A percentile compares a stretch with the other conserved stretches of the same genome.
phyloP scores from a whole-genome alignment of 2,113 vertebrate species.

The Hippopotamus amphibius region DNA sequence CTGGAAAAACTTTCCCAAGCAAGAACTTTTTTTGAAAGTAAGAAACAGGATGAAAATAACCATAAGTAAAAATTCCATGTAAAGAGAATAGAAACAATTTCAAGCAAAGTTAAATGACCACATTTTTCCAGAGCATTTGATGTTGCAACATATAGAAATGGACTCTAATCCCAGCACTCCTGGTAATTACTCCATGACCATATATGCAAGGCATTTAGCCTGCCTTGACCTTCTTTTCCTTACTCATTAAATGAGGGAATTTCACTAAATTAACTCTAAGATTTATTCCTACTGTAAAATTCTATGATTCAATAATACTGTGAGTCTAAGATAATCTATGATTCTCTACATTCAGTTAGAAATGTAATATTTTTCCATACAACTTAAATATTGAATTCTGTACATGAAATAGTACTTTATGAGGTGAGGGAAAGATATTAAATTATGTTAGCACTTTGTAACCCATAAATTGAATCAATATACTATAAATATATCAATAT shows the following conservation, averaged over 20 bases:
- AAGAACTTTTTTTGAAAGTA: neutral
- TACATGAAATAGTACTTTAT: neutral
- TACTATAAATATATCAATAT: neutral
- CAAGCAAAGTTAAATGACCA: neutral
- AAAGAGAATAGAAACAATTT: neutral
- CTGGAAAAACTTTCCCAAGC: slow-evolving; percentile 5
- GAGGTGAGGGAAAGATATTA: neutral
- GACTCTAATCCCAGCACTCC: neutral
- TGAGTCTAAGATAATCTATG: neutral
- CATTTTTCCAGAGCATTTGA: neutral
- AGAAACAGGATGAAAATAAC: neutral
- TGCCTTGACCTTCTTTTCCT: neutral
- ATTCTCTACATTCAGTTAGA: neutral
- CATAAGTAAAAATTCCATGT: neutral
- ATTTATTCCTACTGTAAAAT: neutral
- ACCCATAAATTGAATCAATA: neutral
- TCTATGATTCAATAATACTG: neutral
- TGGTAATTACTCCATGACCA: neutral
- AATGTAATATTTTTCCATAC: neutral
- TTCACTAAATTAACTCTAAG: neutral
- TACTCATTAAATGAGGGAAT: neutral
- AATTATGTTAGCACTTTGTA: neutral
- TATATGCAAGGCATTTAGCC: neutral
- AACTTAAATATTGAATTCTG: slow-evolving; percentile 45
- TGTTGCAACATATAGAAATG: neutral